Evolutionary conservation across 2,888 invertebrate genomes (phyloP), one percentile per base, ranked within the genome.

Genomic region (Flexamia atlantica): DNA sequence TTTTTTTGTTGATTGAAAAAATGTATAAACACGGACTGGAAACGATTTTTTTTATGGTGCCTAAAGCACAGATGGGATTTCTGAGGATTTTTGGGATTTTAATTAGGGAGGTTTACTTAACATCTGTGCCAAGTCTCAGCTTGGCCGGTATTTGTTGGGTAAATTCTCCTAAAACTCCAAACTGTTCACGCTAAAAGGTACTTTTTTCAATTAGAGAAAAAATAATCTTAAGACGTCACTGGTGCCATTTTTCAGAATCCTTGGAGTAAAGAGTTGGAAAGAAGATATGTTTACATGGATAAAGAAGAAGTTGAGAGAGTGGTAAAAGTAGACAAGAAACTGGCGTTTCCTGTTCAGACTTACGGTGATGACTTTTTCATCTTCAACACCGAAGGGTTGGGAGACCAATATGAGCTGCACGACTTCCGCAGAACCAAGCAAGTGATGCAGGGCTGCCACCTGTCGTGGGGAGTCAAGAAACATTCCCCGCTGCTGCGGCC

Each of bases 401-500:
- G 12, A 40, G 72, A 36, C 12, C 42, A 40, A n/a, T 20, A 1
- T 36, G 10, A 20, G n/a, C 23, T 72, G 4, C 23, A 5, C n/a
- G 14, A 10, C n/a, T 72, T 72, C 72, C 30, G 72, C 5, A 1
- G 17, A 7, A 20, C 36, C 30, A 36, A 20, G 23, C 23, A 72
- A 40, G 20, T 20, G 12, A n/a, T n/a, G 1, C 36, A 40, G 42
- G 36, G 42, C 1, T 36, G 23, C 10, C 72, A 72, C 23, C 12
- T 40, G 42, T 40, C 72, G 14, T 72, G 30, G 23, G 72, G 72
- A 23, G 72, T 72, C 3, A 72, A 23, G 72, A 72, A 72, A 72
- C 30, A 72, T 14, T 72, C 72, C 12, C 72, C 72, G n/a, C 72
- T 72, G 7, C 40, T 72, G 42, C 23, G n/a, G 72, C 72, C 72